phyloP scores from a whole-genome alignment of 2,888 invertebrate species.

The Perizoma affinitatum region DNA sequence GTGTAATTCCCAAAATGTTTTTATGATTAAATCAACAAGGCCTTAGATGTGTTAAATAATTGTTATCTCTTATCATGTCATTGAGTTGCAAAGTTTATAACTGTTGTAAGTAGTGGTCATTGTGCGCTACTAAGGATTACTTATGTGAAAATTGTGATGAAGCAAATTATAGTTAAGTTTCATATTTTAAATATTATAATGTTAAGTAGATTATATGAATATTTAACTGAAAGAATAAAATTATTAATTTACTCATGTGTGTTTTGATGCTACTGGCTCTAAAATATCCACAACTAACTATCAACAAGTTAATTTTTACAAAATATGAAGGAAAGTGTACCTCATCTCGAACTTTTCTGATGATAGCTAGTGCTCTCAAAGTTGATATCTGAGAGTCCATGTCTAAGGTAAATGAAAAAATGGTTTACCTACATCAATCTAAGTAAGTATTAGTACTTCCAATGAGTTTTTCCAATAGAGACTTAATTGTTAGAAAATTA shows the following conservation, averaged over 20 bases:
- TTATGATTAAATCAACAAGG: constrained; percentile 55
- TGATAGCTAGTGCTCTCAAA: too few species aligned
- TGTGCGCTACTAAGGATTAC: constrained; percentile 51
- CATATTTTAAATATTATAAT: constrained; percentile 72
- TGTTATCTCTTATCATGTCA: constrained; percentile 58
- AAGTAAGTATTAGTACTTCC: too few species aligned
- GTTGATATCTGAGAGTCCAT: too few species aligned
- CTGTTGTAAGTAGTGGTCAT: constrained; percentile 51
- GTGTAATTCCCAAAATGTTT: constrained; percentile 16
- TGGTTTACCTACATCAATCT: too few species aligned
- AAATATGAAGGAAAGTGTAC: too few species aligned
- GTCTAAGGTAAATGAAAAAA: too few species aligned
- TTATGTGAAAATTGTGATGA: constrained; percentile 73
- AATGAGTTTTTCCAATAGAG: too few species aligned
- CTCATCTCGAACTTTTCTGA: too few species aligned
- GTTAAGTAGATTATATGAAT: constrained; percentile 78
- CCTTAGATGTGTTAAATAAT: constrained; percentile 70
- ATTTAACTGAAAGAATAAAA: constrained; percentile 80
- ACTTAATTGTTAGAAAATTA: too few species aligned
- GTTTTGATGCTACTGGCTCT: constrained; percentile 36
- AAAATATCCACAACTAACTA: neutral
- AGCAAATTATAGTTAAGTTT: constrained; percentile 74
- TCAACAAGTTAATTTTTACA: constrained; percentile 3
- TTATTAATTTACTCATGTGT: constrained; percentile 79
- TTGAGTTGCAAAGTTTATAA: constrained; percentile 64